Conservation (phyloP, 2,888 invertebrate genomes). For the Cephus spinipes region DNA sequence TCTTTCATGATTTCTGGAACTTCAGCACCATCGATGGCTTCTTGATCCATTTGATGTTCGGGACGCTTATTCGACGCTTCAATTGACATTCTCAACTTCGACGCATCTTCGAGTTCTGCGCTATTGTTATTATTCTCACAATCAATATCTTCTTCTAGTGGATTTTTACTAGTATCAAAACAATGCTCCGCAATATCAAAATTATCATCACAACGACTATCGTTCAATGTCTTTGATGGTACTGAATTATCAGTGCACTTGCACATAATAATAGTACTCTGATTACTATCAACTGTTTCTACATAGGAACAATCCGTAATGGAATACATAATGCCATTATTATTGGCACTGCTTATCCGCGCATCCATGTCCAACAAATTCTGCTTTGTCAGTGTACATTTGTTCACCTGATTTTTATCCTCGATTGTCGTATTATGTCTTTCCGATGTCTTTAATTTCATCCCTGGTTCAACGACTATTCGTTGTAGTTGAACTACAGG, state of each 20-base stretch:
- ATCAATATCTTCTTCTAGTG: background rate
- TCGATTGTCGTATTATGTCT: background rate
- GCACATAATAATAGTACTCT: conserved; percentile 39
- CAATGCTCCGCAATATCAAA: background rate
- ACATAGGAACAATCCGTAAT: background rate
- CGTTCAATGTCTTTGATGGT: background rate
- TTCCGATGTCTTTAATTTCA: background rate
- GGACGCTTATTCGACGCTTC: background rate
- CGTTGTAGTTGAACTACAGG: conserved; percentile 10
- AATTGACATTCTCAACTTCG: background rate
- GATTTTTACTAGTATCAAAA: background rate
- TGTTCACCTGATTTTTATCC: background rate
- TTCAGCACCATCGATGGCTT: background rate
- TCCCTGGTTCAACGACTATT: background rate
- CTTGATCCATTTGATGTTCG: background rate
- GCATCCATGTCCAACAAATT: background rate
- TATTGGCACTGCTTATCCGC: background rate
- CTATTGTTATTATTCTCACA: background rate
- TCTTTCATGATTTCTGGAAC: background rate
- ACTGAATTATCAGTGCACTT: conserved; percentile 22
- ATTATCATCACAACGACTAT: background rate
- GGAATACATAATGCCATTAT: background rate
- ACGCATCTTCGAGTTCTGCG: background rate
- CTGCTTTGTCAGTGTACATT: background rate
- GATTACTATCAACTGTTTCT: conserved; percentile 31